phyloP scores from a whole-genome alignment of 2,113 vertebrate genomes.

The Donacobius atricapilla region DNA sequence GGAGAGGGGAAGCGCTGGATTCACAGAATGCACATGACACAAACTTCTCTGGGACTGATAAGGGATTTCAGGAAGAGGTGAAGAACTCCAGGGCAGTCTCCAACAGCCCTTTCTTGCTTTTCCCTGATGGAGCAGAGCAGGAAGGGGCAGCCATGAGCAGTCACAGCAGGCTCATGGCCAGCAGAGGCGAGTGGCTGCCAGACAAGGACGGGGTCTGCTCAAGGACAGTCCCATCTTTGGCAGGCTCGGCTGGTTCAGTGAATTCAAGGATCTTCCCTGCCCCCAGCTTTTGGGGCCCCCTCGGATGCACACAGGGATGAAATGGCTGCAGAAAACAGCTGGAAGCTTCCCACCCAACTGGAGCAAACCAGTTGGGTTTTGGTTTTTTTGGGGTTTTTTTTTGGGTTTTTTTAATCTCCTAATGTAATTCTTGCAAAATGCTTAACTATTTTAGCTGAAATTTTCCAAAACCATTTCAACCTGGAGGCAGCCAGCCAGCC shows the following conservation, averaged over 20 bases:
- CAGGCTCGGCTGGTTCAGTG: background rate
- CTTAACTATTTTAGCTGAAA: background rate
- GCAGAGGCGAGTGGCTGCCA: background rate
- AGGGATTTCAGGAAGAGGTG: background rate
- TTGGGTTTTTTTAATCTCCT: background rate
- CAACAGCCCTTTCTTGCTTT: background rate
- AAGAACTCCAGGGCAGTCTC: background rate
- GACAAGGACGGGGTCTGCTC: background rate
- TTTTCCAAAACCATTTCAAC: constrained; percentile 12
- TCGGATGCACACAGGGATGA: background rate
- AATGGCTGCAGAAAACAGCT: background rate
- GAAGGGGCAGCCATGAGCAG: background rate
- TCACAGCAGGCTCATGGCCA: background rate
- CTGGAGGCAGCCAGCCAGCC: background rate
- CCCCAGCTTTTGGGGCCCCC: background rate
- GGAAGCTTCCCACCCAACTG: background rate
- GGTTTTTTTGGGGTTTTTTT: too few relatives aligned
- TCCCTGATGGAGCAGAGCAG: background rate
- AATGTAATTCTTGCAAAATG: constrained; percentile 27
- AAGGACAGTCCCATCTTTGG: background rate
- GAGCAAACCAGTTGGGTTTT: background rate
- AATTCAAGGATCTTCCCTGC: background rate
- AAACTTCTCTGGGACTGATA: background rate
- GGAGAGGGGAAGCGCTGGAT: background rate
- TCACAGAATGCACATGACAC: background rate